These are phyloP conservation scores for Pedetes capensis DNA, from an alignment of 2,113 vertebrate genomes.

Conservation along the genomic window DNA sequence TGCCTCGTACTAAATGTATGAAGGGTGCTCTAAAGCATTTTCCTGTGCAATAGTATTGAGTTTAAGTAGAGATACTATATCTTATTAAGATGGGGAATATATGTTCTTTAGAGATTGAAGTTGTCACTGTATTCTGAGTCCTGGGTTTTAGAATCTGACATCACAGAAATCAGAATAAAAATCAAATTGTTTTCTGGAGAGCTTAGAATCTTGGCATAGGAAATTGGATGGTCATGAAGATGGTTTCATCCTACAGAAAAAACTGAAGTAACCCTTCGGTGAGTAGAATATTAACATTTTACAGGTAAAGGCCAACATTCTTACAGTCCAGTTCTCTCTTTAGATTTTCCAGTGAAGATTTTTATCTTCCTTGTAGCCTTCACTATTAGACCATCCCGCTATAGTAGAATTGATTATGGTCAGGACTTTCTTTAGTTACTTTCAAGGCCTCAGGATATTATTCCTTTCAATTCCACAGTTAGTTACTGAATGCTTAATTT, in stretches of 20 bases:
- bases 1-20: background rate
- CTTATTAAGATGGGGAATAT: background rate
- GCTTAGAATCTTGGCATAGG: background rate
- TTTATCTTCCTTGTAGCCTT: background rate
- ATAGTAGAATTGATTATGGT: background rate
- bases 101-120: background rate
- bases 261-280: background rate
- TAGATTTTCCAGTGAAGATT: background rate
- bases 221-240: background rate
- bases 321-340: background rate
- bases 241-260: background rate
- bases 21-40: background rate
- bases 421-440: constrained; percentile 11
- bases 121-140: background rate
- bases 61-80: background rate
- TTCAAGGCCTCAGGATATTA: constrained; percentile 1
- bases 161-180: constrained; percentile 4
- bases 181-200: background rate
- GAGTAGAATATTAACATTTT: background rate
- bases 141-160: background rate
- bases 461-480: background rate
- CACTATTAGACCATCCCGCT: background rate
- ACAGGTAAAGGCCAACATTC: background rate
- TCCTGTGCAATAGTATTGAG: background rate
- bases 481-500: background rate